These are phyloP conservation scores for Sebastes umbrosus DNA, from an alignment of 2,797 vertebrate genomes.

Conservation along the genomic window DNA sequence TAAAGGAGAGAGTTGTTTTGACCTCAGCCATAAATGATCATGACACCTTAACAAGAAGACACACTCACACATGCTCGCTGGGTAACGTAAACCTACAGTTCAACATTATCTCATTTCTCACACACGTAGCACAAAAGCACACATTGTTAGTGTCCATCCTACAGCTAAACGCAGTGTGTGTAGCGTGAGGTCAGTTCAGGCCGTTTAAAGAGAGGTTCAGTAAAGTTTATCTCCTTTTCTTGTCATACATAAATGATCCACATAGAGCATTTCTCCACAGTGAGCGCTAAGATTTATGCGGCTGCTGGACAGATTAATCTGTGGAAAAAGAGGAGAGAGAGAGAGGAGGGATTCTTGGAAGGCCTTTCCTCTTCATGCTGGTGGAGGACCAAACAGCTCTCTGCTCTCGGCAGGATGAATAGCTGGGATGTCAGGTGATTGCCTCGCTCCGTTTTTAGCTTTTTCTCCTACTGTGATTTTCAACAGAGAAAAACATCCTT, in stretches of 20 bases:
- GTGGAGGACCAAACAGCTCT: constrained; percentile 55
- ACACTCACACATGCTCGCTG: constrained; percentile 13
- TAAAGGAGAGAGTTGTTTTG: constrained; percentile 49
- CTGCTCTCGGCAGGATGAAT: constrained; percentile 52
- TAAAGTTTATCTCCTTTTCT: constrained; percentile 50
- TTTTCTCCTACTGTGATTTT: constrained; percentile 36
- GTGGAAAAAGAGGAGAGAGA: constrained; percentile 55
- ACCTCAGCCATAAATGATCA: constrained; percentile 56
- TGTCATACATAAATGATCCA: constrained; percentile 60
- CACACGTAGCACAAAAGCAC: neutral
- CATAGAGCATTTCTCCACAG: constrained; percentile 59
- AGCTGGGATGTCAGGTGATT: constrained; percentile 59
- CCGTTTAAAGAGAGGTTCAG: constrained; percentile 33
- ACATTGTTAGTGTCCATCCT: neutral
- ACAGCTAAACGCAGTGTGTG: neutral
- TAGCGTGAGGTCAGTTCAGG: constrained; percentile 16
- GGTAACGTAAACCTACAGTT: constrained; percentile 27
- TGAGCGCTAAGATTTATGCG: constrained; percentile 62
- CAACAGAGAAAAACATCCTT: constrained; percentile 36
- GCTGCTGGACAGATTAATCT: constrained; percentile 68
- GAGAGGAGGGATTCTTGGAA: constrained; percentile 66
- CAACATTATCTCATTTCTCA: constrained; percentile 18
- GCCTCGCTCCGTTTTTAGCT: constrained; percentile 41
- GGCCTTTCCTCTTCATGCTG: constrained; percentile 53
- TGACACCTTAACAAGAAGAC: constrained; percentile 50